Evolutionary conservation across 2,113 vertebrate genomes (phyloP), one percentile per base, ranked within the genome.

Genomic region (Nerophis ophidion): DNA sequence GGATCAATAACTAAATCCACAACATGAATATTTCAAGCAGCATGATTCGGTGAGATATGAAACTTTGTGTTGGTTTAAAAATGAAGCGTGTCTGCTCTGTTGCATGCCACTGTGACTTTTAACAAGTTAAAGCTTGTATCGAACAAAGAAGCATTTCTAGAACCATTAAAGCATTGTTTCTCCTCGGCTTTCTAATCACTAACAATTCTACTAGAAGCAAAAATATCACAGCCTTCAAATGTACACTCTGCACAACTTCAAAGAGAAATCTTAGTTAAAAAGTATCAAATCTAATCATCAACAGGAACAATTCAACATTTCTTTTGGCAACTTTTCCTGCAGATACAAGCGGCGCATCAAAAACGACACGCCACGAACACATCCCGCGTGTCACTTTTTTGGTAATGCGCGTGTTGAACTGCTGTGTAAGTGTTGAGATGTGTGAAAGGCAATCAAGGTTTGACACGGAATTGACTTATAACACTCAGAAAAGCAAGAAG

Each of bases 91-190:
- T 74, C 48, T 45, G 57, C 64, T 26, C 7, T 33, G 16, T 40
- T 66, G 36, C 66, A 61, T 14, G 9, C 66, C 51, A 55, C 47
- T 9, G 36, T 11, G 66, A 63, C 56, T 26, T 26, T 26, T 26
- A 66, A 71, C 74, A 64, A 62, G 57, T 70, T 89, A 89, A 89
- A 86, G 87, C 87, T 89, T 87, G 77, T 63, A 15, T 40, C 44
- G 63, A 71, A 17, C 10, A 57, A 33, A 17, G 51, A 79, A 68
- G 58, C 65, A 71, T 47, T 65, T 71, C 9, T 16, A 42, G 62
- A 74, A 65, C 70, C 49, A 65, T 88, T 87, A 87, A 89, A 87
- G 72, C 77, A 82, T 76, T 75, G 42, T 58, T 72, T 77, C 57
- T 76, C 55, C 12, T 78, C 85, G 79, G 71, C 79, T 63, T 73